Base-by-base conservation (phyloP, 2,888 invertebrate species). In the Embidobia sp. region DNA sequence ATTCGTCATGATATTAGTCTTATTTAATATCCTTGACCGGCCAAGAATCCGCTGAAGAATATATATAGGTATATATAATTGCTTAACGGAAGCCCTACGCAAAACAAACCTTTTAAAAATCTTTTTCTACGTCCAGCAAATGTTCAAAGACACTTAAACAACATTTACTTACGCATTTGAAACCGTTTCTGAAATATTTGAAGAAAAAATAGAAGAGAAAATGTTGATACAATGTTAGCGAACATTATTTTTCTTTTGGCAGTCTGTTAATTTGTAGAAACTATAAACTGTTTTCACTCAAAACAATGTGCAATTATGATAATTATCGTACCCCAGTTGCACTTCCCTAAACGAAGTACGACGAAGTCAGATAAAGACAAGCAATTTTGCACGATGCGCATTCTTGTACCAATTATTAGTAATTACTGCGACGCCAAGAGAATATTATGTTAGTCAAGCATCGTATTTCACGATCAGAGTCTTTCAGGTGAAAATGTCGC, bases 21-120 rank as follows among this genome's bases (percentile, higher is more conserved):
- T 48, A 48, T 74, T 67, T 67, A 59, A 55, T 61, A 48, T 48
- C 74, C 67, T 74, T 74, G 74, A 67, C 61, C 67, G 61, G 40
- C n/a, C 10, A 10, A 51, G 31, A 61, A 67, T 66, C 51, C 15
- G 40, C 27, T 31, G 57, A 40, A 16, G 49, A 55, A n/a, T n/a
- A n/a, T n/a, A n/a, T n/a, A n/a, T n/a, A n/a, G n/a, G n/a, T 51
- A 53, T 61, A 59, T 61, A 64, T 51, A 26, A 26, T 26, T 80
- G 78, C 77, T 81, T 84, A 66, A 66, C 53, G 35, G 84, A 84
- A 84, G 81, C 84, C 84, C 7, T 77, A 85, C 40, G 55, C 79
- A 10, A 13, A 72, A 26, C 75, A 83, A 84, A 81, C 74, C 81
- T 82, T 77, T 82, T 77, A 79, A 73, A 40, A 44, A 55, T 66